Conservation (phyloP, 2,113 vertebrate genomes). For the Cygnus atratus region DNA sequence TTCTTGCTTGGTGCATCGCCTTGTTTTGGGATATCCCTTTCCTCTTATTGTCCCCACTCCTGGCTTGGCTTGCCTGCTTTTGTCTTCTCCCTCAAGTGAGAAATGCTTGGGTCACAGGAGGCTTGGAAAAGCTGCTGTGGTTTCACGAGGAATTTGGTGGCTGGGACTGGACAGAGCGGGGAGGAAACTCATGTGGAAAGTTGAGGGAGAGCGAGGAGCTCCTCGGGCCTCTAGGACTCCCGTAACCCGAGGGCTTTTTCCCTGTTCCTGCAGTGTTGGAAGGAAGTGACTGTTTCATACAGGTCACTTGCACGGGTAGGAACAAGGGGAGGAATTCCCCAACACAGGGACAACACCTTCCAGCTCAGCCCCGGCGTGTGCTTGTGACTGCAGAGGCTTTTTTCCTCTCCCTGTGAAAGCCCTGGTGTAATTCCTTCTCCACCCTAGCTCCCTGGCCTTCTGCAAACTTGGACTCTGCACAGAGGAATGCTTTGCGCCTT, state of each 20-base stretch:
- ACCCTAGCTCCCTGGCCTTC: not conserved
- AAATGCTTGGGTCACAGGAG: not conserved
- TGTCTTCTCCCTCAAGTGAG: not conserved
- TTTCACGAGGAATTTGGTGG: not conserved
- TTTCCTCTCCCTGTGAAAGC: not conserved
- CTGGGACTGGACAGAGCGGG: accelerated
- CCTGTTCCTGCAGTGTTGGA: accelerated
- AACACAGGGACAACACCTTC: not conserved
- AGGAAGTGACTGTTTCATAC: not conserved
- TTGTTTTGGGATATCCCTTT: not conserved
- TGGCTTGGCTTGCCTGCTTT: not conserved
- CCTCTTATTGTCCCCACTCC: not conserved
- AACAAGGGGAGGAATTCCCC: not conserved
- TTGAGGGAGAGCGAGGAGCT: not conserved
- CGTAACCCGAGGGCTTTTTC: not conserved
- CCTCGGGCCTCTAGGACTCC: not conserved
- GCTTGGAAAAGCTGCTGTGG: not conserved
- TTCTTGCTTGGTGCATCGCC: not conserved
- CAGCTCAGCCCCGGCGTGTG: accelerated
- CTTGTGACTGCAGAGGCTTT: not conserved
- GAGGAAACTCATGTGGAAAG: not conserved
- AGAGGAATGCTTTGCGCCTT: not conserved
- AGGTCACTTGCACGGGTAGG: not conserved
- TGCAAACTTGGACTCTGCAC: conserved; percentile 16
- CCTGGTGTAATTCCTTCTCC: not conserved